A percentile compares a stretch with the other conserved stretches of the same genome.
These are phyloP conservation scores for Nyctibius grandis DNA, from an alignment of 2,797 vertebrate species.

Conservation along the genomic window DNA sequence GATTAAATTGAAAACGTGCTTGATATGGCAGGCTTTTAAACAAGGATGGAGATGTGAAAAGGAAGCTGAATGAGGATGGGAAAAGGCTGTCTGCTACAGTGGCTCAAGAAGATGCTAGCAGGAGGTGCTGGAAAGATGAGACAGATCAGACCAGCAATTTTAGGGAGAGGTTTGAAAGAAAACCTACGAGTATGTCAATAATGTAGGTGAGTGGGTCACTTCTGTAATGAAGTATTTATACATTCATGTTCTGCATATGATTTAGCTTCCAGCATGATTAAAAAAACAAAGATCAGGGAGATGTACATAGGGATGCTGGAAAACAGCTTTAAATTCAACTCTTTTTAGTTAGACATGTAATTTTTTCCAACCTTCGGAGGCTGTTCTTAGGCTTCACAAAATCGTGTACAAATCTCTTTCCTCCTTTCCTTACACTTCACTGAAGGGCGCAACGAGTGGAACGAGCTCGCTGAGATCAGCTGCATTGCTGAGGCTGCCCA, in stretches of 20 bases:
- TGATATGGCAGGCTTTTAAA: background rate
- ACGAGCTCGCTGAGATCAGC: background rate
- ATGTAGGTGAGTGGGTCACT: background rate
- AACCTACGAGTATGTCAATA: accelerated
- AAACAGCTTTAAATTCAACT: background rate
- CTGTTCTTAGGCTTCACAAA: background rate
- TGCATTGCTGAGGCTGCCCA: background rate
- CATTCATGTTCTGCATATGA: background rate
- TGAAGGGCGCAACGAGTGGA: background rate
- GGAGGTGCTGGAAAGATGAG: background rate
- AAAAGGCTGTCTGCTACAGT: background rate
- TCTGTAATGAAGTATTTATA: background rate
- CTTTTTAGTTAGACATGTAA: background rate
- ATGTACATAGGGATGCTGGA: background rate
- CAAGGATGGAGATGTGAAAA: background rate
- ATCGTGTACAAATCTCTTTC: background rate
- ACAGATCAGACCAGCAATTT: background rate
- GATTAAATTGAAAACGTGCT: background rate
- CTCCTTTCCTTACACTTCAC: background rate
- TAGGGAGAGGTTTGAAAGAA: background rate
- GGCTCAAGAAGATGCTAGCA: background rate
- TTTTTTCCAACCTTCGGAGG: background rate
- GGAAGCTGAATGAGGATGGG: background rate
- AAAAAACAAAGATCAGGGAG: background rate
- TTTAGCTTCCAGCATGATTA: background rate